These are phyloP conservation scores for Drosophila mojavensis DNA, from an alignment of 1,140 invertebrate genomes.

Conservation along the genomic window DNA sequence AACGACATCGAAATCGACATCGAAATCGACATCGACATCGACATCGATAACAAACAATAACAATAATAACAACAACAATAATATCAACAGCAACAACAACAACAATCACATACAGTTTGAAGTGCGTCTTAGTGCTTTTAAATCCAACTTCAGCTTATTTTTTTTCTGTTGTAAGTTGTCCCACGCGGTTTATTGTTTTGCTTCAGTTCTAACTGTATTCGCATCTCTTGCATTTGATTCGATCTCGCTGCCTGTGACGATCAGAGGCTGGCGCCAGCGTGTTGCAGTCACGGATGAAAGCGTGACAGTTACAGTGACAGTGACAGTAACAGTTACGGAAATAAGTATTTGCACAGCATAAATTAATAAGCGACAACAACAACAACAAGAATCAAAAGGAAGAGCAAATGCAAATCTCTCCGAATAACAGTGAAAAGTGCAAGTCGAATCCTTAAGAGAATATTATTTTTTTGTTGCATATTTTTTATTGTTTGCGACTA, in stretches of 20 bases:
- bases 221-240: slow-evolving; percentile 39
- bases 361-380: not conserved
- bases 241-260: not conserved
- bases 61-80: slow-evolving; percentile 25
- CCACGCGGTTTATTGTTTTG: slow-evolving; percentile 19
- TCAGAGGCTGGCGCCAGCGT: not conserved
- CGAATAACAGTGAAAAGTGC: slow-evolving; percentile 32
- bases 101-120: not conserved
- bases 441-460: slow-evolving; percentile 9
- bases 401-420: not conserved
- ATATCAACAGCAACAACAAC: slow-evolving; percentile 16
- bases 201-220: slow-evolving; percentile 32
- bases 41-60: slow-evolving; percentile 26
- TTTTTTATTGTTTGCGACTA: slow-evolving; percentile 48
- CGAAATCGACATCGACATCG: slow-evolving; percentile 6
- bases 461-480: slow-evolving; percentile 56
- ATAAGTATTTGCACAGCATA: not conserved
- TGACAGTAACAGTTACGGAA: not conserved
- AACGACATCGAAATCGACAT: slow-evolving; percentile 14
- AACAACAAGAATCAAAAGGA: not conserved
- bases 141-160: slow-evolving; percentile 4
- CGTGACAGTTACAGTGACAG: not conserved
- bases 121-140: slow-evolving; percentile 18
- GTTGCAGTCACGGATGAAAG: not conserved
- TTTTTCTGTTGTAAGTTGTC: slow-evolving; percentile 14